phyloP scores from a whole-genome alignment of 1,140 invertebrate species.

The Reticulitermes speratus region DNA sequence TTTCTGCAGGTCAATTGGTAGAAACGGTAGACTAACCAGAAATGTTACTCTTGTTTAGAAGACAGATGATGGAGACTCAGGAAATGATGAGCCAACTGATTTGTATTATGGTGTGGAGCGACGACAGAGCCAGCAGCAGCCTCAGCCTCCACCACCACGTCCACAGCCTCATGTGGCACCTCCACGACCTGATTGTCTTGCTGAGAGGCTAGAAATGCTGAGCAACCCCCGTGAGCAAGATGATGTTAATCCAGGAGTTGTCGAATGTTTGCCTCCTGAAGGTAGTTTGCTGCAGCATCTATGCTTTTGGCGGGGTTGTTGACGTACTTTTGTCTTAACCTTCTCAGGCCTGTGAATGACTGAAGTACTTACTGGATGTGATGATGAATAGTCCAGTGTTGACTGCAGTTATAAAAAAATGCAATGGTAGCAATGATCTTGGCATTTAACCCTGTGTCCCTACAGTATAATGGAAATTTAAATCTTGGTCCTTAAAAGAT shows the following conservation, averaged over 20 bases:
- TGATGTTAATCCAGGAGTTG: slow-evolving; percentile 49
- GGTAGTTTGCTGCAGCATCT: slow-evolving; percentile 44
- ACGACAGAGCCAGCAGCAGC: slow-evolving; percentile 43
- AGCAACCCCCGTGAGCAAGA: slow-evolving; percentile 47
- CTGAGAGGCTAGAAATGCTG: slow-evolving; percentile 50
- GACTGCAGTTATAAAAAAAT: too few relatives aligned
- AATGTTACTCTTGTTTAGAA: slow-evolving; percentile 56
- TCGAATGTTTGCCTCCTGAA: slow-evolving; percentile 65
- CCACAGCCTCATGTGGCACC: slow-evolving; percentile 38
- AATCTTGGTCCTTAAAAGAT: too few relatives aligned
- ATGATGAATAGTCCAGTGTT: too few relatives aligned
- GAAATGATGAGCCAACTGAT: slow-evolving; percentile 89
- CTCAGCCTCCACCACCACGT: slow-evolving; percentile 20
- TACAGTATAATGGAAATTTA: too few relatives aligned
- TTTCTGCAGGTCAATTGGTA: too few relatives aligned
- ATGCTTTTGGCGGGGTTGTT: background rate
- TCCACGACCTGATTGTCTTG: slow-evolving; percentile 44
- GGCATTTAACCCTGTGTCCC: too few relatives aligned
- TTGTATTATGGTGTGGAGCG: slow-evolving; percentile 55
- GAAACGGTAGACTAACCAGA: background rate
- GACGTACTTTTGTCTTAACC: background rate
- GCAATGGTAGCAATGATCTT: too few relatives aligned
- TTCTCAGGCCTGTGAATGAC: background rate
- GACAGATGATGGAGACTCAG: slow-evolving; percentile 88
- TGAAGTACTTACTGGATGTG: too few relatives aligned